Conservation (phyloP, 2,113 vertebrate species). For the Gavia stellata region DNA sequence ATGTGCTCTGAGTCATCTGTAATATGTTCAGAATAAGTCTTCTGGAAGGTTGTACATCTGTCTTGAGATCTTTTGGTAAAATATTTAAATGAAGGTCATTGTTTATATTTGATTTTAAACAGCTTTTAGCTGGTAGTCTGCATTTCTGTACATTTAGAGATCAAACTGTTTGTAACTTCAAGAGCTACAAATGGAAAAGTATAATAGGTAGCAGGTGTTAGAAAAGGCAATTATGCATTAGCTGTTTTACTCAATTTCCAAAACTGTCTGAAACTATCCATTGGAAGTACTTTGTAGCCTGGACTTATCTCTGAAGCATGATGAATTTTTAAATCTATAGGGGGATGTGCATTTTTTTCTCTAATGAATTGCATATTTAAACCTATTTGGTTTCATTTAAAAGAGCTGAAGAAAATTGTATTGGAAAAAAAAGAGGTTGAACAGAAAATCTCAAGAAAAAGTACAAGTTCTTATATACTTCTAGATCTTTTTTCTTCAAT, state of each 20-base stretch:
- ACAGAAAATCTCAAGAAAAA: neutral
- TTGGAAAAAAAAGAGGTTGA: neutral
- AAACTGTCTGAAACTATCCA: conserved; percentile 47
- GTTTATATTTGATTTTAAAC: conserved; percentile 31
- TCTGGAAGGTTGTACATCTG: conserved; percentile 53
- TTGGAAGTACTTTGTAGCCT: conserved; percentile 22
- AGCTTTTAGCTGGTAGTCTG: conserved; percentile 22
- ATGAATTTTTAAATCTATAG: conserved; percentile 29
- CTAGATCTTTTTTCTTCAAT: neutral
- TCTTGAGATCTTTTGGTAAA: conserved; percentile 27
- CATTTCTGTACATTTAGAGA: conserved; percentile 19
- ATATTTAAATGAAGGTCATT: conserved; percentile 40
- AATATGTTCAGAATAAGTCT: conserved; percentile 34
- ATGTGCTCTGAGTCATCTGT: neutral
- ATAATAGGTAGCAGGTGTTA: conserved; percentile 60
- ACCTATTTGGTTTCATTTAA: conserved; percentile 20
- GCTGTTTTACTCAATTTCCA: conserved; percentile 48
- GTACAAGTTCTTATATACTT: neutral
- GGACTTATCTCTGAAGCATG: conserved; percentile 11
- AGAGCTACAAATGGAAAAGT: conserved; percentile 38
- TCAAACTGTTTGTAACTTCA: conserved; percentile 31
- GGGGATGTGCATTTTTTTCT: conserved; percentile 23
- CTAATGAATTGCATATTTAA: conserved; percentile 43
- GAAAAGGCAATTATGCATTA: conserved; percentile 35
- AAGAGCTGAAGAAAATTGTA: neutral